Evolutionary conservation across 2,113 vertebrate genomes (phyloP), one percentile per base, ranked within the genome.

Genomic region (Phylloscopus whistleri): DNA sequence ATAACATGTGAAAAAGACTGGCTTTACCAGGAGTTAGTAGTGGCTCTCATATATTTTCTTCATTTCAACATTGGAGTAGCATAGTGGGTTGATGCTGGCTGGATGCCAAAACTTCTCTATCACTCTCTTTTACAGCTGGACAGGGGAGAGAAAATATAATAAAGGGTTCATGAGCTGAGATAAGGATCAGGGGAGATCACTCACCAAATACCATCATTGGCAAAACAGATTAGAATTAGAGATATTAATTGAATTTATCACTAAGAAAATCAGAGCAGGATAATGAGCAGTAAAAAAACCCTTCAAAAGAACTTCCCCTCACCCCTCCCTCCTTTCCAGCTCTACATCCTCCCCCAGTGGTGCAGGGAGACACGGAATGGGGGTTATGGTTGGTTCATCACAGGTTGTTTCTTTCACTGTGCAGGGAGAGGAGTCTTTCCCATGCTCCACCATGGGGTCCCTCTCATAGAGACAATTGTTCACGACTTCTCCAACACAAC

Each of bases 401-500:
- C 26, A 11, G 4, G 1, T 18, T 17, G 52, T 59, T 59, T 59
- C 21, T 31, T 11, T 43, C 10, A 1, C 13, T 77, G 11, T 20
- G 15, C 17, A 44, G 26, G 17, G 21, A 59, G 26, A 76, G 26
- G 44, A 76, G 11, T 33, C 53, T 7, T 86, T 68, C 14, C 17
- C 22, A 18, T 60, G 27, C 27, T 59, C 33, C 73, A 60, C 9
- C 2, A 0, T 37, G 27, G 22, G 10, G 18, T 22, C 5, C 13
- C 46, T 68, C 33, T 52, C 15, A 5, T 16, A 17, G 27, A 76
- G 21, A 37, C 33, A 52, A 5, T 4, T 44, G 3, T 44, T 14
- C 3, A 35, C 3, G 51, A 23, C 9, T 18, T 44, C 17, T 51
- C 31, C 14, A 52, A 4, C 1, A 1, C 0, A 0, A 76, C 4